These are phyloP conservation scores for Podocnemis expansa DNA, from an alignment of 2,113 vertebrate species.

Conservation along the genomic window DNA sequence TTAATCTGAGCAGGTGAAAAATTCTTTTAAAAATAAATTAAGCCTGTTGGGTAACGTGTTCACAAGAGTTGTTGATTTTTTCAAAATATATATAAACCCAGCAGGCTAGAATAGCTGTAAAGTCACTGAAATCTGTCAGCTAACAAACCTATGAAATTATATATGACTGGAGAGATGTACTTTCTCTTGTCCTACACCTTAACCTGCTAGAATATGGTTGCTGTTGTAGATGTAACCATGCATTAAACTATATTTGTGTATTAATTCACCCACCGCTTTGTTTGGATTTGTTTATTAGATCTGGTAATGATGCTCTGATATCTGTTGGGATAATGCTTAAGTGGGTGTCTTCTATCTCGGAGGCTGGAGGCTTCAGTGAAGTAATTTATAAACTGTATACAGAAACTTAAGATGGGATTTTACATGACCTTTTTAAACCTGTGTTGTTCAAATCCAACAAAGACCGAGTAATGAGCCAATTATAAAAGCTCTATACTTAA, in stretches of 20 bases:
- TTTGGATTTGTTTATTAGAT: not conserved
- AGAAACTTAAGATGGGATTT: not conserved
- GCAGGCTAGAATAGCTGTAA: not conserved
- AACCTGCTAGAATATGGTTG: fast-evolving
- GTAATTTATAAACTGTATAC: constrained; percentile 5
- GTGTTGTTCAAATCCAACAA: constrained; percentile 57
- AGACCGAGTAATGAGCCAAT: constrained; percentile 41
- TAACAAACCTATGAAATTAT: not conserved
- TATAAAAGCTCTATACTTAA: not conserved
- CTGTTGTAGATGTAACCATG: not conserved
- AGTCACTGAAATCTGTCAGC: not conserved
- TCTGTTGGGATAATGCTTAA: fast-evolving
- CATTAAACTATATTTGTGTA: fast-evolving
- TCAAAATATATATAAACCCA: not conserved
- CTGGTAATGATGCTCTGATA: not conserved
- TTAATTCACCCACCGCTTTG: fast-evolving
- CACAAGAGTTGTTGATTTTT: not conserved
- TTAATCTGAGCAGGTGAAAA: not conserved
- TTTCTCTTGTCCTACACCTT: not conserved
- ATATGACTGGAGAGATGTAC: not conserved
- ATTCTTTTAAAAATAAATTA: not conserved
- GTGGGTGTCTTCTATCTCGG: not conserved
- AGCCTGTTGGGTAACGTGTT: not conserved
- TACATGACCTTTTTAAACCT: constrained; percentile 44
- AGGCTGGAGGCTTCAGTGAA: not conserved